Evolutionary conservation across 2,113 vertebrate species (phyloP).

Genomic region (Nansenia antarctica): DNA sequence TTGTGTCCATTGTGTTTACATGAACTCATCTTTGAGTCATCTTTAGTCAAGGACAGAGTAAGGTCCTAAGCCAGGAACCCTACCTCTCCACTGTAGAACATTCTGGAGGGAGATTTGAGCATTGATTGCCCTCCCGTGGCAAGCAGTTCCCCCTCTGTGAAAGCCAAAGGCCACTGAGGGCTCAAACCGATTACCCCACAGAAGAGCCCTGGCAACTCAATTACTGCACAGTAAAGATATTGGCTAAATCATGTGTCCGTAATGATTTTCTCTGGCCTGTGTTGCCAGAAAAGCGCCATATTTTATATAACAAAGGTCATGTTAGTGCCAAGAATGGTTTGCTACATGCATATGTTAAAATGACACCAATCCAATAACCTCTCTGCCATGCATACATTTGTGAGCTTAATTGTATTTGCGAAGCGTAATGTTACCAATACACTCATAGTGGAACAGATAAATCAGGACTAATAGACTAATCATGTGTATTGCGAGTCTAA

Average conservation of each 20-base stretch:
- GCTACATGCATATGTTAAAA: neutral
- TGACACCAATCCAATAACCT: neutral
- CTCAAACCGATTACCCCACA: neutral
- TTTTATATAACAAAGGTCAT: neutral
- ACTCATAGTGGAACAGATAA: neutral
- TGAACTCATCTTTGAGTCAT: neutral
- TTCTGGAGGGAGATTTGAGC: neutral
- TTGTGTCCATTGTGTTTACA: neutral
- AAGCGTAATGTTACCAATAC: neutral
- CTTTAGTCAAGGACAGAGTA: neutral
- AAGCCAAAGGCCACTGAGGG: constrained; percentile 4
- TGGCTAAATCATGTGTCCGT: neutral
- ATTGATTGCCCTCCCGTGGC: neutral
- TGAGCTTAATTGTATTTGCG: neutral
- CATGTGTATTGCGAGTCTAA: too few species aligned
- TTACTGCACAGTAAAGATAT: constrained; percentile 20
- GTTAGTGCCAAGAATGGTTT: neutral
- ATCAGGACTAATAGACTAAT: neutral
- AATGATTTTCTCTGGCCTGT: neutral
- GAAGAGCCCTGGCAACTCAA: constrained; percentile 3
- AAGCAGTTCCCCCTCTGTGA: neutral
- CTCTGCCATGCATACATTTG: neutral
- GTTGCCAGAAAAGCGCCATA: neutral
- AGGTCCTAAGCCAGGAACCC: neutral
- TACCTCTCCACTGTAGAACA: neutral